Conservation (phyloP, 1,140 invertebrate genomes). For the Calephelis virginiensis region DNA sequence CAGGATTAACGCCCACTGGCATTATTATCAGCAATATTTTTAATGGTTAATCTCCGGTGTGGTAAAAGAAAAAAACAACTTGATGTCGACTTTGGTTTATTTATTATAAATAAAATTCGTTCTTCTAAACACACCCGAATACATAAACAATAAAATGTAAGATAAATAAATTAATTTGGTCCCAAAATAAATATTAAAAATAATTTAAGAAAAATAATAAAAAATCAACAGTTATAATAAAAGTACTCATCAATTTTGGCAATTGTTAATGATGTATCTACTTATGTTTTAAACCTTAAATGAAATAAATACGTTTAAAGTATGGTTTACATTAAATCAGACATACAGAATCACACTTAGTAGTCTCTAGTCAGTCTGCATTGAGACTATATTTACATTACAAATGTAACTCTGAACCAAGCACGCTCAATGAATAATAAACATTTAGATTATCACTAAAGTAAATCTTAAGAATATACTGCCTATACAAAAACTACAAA, state of each 20-base stretch:
- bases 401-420: conserved; percentile 53
- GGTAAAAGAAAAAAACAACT: conserved; percentile 53
- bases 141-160: conserved; percentile 67
- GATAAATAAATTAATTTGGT: conserved; percentile 78
- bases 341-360: conserved; percentile 45
- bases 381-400: conserved; percentile 64
- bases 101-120: conserved; percentile 73
- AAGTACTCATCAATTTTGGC: conserved; percentile 75
- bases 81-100: conserved; percentile 76
- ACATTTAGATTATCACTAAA: conserved; percentile 50
- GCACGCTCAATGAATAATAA: conserved; percentile 53
- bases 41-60: too few species aligned
- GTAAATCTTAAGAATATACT: conserved; percentile 24
- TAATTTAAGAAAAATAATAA: conserved; percentile 70
- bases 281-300: conserved; percentile 68
- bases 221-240: conserved; percentile 67
- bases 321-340: conserved; percentile 55
- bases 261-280: conserved; percentile 68
- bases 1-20: too few species aligned
- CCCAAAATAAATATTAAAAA: conserved; percentile 75
- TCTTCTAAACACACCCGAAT: conserved; percentile 70
- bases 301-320: conserved; percentile 70
- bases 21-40: too few species aligned
- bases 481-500: conserved; percentile 43
- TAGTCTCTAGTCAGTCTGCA: conserved; percentile 43